phyloP scores from a whole-genome alignment of 2,113 vertebrate genomes.

The Calyptommatus sinebrachiatus region DNA sequence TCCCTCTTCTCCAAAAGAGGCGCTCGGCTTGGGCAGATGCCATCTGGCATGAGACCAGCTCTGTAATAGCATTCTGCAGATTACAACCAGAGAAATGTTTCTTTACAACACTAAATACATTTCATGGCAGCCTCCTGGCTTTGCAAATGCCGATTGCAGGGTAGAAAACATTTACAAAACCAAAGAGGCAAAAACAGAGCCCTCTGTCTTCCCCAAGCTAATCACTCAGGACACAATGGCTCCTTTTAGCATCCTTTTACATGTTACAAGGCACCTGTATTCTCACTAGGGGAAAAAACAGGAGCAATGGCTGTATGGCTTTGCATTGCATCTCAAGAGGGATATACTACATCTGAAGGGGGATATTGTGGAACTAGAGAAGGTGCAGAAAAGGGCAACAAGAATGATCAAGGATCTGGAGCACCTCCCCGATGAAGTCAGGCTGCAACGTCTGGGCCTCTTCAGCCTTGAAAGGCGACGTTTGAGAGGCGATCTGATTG shows the following conservation, averaged over 20 bases:
- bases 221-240: slow-evolving; percentile 37
- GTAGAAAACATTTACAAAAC: slow-evolving; percentile 27
- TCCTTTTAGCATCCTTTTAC: slow-evolving; percentile 37
- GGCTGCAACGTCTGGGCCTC: too few relatives aligned
- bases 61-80: slow-evolving; percentile 2
- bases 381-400: too few relatives aligned
- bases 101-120: neutral
- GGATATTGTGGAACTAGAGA: too few relatives aligned
- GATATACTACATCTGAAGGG: too few relatives aligned
- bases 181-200: slow-evolving; percentile 29
- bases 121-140: neutral
- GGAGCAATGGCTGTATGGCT: too few relatives aligned
- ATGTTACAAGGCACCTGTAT: slow-evolving; percentile 29
- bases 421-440: too few relatives aligned
- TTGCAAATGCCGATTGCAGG: neutral
- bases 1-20: neutral
- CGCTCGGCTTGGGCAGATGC: neutral
- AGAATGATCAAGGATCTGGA: too few relatives aligned
- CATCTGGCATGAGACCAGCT: neutral
- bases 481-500: too few relatives aligned
- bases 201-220: slow-evolving; percentile 27
- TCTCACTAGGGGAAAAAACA: too few relatives aligned
- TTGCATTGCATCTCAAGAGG: too few relatives aligned
- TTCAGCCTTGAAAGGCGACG: too few relatives aligned
- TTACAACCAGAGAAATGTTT: slow-evolving; percentile 27